Conservation (phyloP, 2,888 invertebrate genomes). For the Pammene fasciana region DNA sequence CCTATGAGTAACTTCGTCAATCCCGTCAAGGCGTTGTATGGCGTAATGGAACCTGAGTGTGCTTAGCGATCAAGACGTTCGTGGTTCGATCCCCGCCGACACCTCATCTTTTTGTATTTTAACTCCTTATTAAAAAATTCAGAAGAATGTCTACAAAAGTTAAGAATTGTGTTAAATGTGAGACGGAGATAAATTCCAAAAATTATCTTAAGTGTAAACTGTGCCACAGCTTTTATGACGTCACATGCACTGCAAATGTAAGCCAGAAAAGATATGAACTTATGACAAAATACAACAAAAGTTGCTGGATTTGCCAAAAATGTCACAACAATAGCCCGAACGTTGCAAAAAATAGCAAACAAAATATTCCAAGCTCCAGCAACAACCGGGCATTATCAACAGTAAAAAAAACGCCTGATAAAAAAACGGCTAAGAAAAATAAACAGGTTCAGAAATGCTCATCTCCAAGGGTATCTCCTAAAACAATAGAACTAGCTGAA, state of each 20-base stretch:
- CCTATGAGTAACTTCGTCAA: not conserved
- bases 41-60: not conserved
- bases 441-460: not conserved
- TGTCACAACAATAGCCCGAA: not conserved
- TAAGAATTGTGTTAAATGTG: not conserved
- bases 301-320: not conserved
- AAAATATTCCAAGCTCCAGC: not conserved
- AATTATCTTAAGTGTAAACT: not conserved
- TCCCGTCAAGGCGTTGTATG: not conserved
- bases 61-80: not conserved
- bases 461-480: not conserved
- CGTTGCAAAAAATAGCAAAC: not conserved
- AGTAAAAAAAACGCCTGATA: not conserved
- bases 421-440: too few species aligned
- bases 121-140: not conserved
- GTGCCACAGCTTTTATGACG: not conserved
- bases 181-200: not conserved
- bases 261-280: not conserved
- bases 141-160: not conserved
- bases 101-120: not conserved
- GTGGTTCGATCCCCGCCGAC: not conserved
- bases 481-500: not conserved
- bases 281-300: conserved; percentile 4
- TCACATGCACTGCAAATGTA: not conserved
- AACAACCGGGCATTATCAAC: not conserved